Evolutionary conservation across 2,113 vertebrate genomes (phyloP), one percentile per base, ranked within the genome.

Genomic region (Poeciliopsis turrubarensis): DNA sequence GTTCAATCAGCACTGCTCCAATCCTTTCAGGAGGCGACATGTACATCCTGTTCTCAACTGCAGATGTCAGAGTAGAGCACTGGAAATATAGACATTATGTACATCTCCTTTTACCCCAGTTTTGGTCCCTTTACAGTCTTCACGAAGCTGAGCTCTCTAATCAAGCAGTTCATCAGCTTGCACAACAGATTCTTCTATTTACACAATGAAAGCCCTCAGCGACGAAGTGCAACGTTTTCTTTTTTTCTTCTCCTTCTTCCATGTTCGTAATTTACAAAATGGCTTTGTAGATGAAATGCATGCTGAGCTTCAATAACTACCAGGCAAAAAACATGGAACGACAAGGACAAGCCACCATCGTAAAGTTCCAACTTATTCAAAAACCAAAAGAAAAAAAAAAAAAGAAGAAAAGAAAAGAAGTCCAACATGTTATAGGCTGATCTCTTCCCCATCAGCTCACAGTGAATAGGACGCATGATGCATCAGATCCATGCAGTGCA

Each of bases 381-480:
- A 86, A 75, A 22, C 44, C 29, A 29, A 29, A 29, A 29, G 3
- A 29, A 29, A 87, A 75, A 81, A 9, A 12, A 57, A 30, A 65
- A 68, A 75, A 81, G 80, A 9, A 12, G 65, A 75, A 79, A 29
- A 63, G 81, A 10, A 6, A 63, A 31, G 70, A 66, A 74, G 34
- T 68, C 69, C 84, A 81, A 82, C 51, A 25, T 77, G 51, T 80
- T 85, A 94, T 86, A 91, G 91, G 95, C 94, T 93, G 94, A 95
- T 77, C 44, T 70, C 68, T 19, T 22, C 37, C 65, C 89, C 84
- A 88, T 94, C 94, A 95, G 96, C 95, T 97, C 93, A 93, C 93
- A 95, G 93, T 95, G 94, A 94, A 89, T 88, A 93, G 94, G 94
- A 95, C 93, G 94, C 92, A 88, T 93, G 94, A 95, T 94, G 95